Evolutionary conservation across 2,113 vertebrate genomes (phyloP), one percentile per base, ranked within the genome.

Genomic region (Chelonoidis abingdonii): DNA sequence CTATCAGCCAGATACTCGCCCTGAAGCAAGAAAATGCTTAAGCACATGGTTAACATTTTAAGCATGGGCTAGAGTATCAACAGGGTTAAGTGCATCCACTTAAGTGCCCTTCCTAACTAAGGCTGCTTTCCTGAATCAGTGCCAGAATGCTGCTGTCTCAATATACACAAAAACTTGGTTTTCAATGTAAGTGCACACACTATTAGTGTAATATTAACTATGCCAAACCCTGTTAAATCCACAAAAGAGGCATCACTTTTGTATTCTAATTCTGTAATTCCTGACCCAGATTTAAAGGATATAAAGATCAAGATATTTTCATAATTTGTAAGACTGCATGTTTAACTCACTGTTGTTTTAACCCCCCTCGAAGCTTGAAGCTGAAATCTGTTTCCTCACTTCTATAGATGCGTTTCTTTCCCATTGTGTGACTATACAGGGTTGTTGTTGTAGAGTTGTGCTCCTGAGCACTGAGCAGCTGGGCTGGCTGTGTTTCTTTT

Each of bases 321-420:
- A 35, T 87, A 83, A 85, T 89, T 83, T 88, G 93, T 86, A 35
- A 91, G 96, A 88, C 1, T 54, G 95, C 96, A 94, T 89, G 90
- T 97, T 95, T 93, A 84, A n/a, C 72, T 95, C 25, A 0, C 78
- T 97, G 81, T 97, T 97, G 89, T 97, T 96, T 96, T 97, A 97
- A 95, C 96, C 96, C 97, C 97, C 97, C 96, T 96, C 90, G 96
- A 97, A 97, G 96, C 94, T 27, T 14, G 90, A 78, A 95, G 83
- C 93, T 91, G 94, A 54, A 95, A 92, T 80, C 97, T 92, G 95
- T 93, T 97, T 97, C 97, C 97, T 97, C 31, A 94, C 97, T 91
- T 92, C 95, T 75, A 87, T 92, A 87, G 93, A 87, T 94, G 96
- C 80, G 94, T 97, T 95, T 89, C 88, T 91, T 86, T 88, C 85